Conservation (phyloP, 2,113 vertebrate species). For the Lophura nycthemera region DNA sequence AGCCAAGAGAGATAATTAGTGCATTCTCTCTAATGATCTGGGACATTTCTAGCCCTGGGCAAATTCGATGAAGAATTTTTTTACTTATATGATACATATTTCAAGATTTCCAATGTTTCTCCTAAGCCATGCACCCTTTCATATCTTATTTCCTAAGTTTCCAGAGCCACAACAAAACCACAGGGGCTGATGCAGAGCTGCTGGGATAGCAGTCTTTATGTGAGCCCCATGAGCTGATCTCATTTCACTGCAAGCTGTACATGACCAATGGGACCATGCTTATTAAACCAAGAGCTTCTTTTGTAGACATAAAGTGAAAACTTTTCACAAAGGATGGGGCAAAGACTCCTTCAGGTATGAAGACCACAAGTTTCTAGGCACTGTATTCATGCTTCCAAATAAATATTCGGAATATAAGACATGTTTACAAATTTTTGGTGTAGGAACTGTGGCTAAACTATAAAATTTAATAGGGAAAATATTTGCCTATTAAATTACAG, state of each 20-base stretch:
- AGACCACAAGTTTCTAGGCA: not conserved
- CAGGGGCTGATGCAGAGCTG: not conserved
- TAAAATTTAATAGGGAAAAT: not conserved
- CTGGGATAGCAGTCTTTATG: not conserved
- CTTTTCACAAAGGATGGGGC: not conserved
- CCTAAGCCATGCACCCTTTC: not conserved
- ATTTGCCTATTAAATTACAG: not conserved
- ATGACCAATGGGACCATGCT: not conserved
- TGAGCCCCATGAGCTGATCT: not conserved
- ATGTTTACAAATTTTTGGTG: not conserved
- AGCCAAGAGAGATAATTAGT: not conserved
- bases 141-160: not conserved
- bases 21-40: not conserved
- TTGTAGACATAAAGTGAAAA: slow-evolving; percentile 7
- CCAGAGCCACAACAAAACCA: not conserved
- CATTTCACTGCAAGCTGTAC: not conserved
- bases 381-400: not conserved
- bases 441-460: not conserved
- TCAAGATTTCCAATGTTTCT: not conserved
- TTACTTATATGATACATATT: not conserved
- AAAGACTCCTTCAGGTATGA: not conserved
- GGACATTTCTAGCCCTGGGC: not conserved
- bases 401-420: not conserved
- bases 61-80: not conserved
- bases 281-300: not conserved